Percentiles rank a stretch among this genome's conserved stretches.
phyloP scores from a whole-genome alignment of 2,113 vertebrate species.

The Sturnira hondurensis region DNA sequence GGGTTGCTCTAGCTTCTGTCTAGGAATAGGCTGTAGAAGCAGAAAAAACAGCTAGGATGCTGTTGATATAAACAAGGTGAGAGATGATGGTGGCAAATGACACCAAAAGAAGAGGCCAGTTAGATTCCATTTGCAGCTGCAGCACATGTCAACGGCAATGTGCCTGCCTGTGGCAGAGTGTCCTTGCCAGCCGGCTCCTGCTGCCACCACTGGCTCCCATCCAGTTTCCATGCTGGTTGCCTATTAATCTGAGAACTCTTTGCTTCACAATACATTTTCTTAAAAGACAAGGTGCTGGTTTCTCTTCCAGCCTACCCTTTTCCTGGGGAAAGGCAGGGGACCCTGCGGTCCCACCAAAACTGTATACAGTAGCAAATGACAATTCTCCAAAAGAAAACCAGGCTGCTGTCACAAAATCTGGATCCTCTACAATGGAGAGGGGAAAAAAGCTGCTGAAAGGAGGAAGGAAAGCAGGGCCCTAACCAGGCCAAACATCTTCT shows the following conservation, averaged over 20 bases:
- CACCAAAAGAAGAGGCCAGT: not conserved
- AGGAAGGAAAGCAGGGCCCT: not conserved
- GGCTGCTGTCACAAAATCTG: not conserved
- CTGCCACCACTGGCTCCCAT: not conserved
- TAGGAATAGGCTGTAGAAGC: not conserved
- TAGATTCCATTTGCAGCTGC: not conserved
- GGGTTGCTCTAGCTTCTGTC: not conserved
- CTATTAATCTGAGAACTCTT: not conserved
- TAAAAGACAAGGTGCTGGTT: not conserved
- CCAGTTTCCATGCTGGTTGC: not conserved
- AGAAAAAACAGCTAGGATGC: not conserved
- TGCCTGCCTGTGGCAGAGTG: fast-evolving
- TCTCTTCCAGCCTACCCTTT: not conserved
- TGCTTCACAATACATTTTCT: not conserved
- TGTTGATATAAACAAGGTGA: not conserved
- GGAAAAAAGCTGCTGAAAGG: not conserved
- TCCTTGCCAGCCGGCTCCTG: not conserved
- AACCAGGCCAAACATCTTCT: not conserved
- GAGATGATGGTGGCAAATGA: not conserved
- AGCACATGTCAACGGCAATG: too few species aligned
- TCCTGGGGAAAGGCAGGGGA: not conserved
- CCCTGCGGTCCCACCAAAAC: not conserved
- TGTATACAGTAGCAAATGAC: not conserved
- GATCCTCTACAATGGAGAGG: not conserved
- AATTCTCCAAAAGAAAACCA: not conserved